phyloP scores from a whole-genome alignment of 30 jellyfish, hydroid and myxozoan genomes.

The Rhopilema esculentum region DNA sequence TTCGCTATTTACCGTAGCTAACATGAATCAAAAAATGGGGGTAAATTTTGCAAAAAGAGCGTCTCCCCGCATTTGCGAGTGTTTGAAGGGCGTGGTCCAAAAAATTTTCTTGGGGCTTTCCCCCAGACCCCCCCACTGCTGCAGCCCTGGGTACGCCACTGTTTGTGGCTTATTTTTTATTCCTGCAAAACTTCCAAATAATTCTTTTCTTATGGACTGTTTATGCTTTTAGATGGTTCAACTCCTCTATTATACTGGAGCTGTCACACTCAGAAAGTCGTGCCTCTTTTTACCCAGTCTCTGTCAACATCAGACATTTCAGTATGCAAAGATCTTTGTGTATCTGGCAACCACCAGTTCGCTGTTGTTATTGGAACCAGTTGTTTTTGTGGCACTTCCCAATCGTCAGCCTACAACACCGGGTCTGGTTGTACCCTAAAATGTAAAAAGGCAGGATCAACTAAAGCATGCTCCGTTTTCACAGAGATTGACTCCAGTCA shows the following conservation, averaged over 20 bases:
- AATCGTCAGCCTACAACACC: not conserved
- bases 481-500: not conserved
- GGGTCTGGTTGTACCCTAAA: not conserved
- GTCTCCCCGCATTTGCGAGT: no score
- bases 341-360: not conserved
- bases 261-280: not conserved
- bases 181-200: no score
- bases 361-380: not conserved
- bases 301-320: not conserved
- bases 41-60: no score
- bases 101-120: no score
- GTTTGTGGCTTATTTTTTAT: no score
- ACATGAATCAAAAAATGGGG: no score
- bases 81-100: no score
- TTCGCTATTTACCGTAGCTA: no score
- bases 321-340: not conserved
- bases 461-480: not conserved
- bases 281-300: not conserved
- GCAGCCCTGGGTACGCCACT: no score
- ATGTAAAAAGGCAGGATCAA: not conserved
- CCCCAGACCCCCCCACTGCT: no score
- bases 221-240: not conserved
- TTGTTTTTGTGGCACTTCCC: not conserved
- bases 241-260: not conserved
- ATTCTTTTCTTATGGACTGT: no score